phyloP scores from a whole-genome alignment of 1,140 invertebrate genomes.

The Bombus huntii region DNA sequence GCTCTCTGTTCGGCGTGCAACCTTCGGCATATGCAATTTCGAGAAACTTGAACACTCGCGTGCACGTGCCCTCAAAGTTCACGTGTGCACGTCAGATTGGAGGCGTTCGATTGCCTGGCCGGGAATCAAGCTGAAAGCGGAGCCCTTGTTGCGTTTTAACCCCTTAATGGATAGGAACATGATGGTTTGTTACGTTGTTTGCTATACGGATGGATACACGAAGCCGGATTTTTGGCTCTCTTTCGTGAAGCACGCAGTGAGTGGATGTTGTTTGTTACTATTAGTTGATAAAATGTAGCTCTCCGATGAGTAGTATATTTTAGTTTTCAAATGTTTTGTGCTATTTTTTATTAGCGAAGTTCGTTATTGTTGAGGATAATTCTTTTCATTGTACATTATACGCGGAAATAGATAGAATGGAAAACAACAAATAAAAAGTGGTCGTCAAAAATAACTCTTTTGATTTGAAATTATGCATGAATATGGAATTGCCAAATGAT shows the following conservation, averaged over 20 bases:
- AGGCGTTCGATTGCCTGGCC: background rate
- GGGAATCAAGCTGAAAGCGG: background rate
- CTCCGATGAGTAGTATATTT: background rate
- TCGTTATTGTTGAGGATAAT: background rate
- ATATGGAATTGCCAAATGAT: background rate
- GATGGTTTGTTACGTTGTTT: slow-evolving; percentile 23
- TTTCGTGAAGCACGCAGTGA: background rate
- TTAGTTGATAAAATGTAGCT: background rate
- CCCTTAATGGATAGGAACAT: background rate
- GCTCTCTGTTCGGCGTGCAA: background rate
- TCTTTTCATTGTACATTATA: background rate
- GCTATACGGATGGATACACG: background rate
- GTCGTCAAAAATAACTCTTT: background rate
- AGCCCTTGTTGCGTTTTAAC: slow-evolving; percentile 14
- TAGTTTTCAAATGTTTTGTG: background rate
- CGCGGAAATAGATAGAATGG: no score
- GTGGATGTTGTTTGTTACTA: background rate
- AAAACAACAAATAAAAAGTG: background rate
- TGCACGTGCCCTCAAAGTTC: background rate
- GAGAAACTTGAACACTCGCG: slow-evolving; percentile 23
- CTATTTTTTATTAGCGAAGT: background rate
- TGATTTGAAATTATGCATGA: background rate
- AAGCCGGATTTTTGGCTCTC: background rate
- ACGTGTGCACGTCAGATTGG: slow-evolving; percentile 15
- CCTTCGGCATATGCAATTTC: slow-evolving; percentile 21